These are phyloP conservation scores for Gouania willdenowi DNA, from an alignment of 2,797 vertebrate genomes.

Conservation along the genomic window DNA sequence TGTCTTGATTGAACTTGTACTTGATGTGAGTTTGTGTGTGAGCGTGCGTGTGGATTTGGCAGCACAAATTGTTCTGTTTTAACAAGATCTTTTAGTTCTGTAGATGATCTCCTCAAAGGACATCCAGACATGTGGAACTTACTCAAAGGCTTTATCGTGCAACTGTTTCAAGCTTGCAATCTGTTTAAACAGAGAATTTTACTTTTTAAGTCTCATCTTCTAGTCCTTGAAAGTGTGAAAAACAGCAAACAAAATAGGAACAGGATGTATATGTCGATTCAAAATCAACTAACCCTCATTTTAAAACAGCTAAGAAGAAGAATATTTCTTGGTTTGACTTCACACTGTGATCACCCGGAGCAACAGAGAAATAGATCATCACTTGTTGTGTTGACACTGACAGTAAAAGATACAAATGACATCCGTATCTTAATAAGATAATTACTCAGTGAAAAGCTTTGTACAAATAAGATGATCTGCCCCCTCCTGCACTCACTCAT, in stretches of 20 bases:
- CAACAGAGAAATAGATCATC: constrained; percentile 34
- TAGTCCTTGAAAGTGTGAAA: neutral
- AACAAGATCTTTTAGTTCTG: constrained; percentile 42
- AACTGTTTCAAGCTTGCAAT: too few species aligned
- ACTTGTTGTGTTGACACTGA: constrained; percentile 45
- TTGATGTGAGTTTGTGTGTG: neutral
- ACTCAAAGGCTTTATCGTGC: too few species aligned
- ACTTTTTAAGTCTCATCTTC: too few species aligned
- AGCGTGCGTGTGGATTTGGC: constrained; percentile 33
- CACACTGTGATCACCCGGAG: constrained; percentile 20
- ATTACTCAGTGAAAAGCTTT: constrained; percentile 29
- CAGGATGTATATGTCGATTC: constrained; percentile 26
- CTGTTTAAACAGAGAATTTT: too few species aligned
- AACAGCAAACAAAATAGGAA: constrained; percentile 7
- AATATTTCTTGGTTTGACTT: constrained; percentile 30
- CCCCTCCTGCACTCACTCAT: constrained; percentile 20
- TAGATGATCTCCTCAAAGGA: constrained; percentile 32
- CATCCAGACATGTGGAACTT: too few species aligned
- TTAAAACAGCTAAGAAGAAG: constrained; percentile 19
- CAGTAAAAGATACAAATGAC: constrained; percentile 24
- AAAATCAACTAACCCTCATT: constrained; percentile 31
- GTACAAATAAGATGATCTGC: constrained; percentile 24
- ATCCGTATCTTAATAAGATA: constrained; percentile 23
- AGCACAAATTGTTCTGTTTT: constrained; percentile 50
- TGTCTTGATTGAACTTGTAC: constrained; percentile 35